Evolutionary conservation across 1,140 invertebrate species (phyloP).

Genomic region (Nautilus pompilius): DNA sequence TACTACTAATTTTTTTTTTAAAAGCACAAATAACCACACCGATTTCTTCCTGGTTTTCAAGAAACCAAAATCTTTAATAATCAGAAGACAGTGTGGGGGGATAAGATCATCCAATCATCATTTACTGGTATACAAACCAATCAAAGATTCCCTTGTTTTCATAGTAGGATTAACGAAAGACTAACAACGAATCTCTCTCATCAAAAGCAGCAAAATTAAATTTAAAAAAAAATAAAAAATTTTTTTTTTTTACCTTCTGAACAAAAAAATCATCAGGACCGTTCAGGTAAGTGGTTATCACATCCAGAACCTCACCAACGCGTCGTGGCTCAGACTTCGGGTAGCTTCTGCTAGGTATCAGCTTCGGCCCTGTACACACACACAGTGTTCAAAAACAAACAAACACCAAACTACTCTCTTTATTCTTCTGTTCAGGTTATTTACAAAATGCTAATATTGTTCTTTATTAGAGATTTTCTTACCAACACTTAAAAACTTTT

Average conservation of each 20-base stretch:
- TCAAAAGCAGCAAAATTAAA: background rate
- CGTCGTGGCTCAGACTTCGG: background rate
- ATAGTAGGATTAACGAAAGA: too few relatives aligned
- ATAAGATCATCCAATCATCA: background rate
- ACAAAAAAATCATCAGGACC: slow-evolving; percentile 2
- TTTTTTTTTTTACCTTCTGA: slow-evolving; percentile 3
- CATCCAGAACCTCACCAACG: background rate
- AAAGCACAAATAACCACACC: too few relatives aligned
- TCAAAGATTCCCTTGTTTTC: too few relatives aligned
- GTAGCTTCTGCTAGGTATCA: background rate
- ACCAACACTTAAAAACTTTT: too few relatives aligned
- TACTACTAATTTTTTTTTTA: too few relatives aligned
- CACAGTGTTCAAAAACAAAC: too few relatives aligned
- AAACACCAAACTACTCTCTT: too few relatives aligned
- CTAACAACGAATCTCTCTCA: background rate
- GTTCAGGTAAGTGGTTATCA: background rate
- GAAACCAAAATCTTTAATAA: background rate
- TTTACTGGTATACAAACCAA: too few relatives aligned
- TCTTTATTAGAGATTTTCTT: too few relatives aligned
- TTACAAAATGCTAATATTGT: too few relatives aligned
- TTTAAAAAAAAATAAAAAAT: background rate
- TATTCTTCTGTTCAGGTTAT: too few relatives aligned
- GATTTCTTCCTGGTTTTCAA: background rate
- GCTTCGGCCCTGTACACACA: background rate
- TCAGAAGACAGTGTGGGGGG: background rate